Percentiles rank a stretch among this genome's conserved stretches.
Evolutionary conservation across 2,888 invertebrate genomes (phyloP).

Genomic region (Sisyra nigra): DNA sequence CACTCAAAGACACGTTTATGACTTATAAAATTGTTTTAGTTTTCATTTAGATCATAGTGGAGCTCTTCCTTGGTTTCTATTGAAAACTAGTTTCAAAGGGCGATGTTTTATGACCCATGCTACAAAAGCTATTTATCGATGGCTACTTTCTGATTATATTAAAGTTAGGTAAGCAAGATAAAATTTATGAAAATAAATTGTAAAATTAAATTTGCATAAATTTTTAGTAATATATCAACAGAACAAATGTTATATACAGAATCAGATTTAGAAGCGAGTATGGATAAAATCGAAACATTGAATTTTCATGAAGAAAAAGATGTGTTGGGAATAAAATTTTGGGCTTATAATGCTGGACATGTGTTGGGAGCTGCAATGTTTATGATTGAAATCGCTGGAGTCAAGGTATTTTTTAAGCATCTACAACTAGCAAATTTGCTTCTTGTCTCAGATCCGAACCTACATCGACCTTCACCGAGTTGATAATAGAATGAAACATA

Average conservation of each 20-base stretch:
- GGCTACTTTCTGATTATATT: constrained; percentile 97
- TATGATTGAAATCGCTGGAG: constrained; percentile 99
- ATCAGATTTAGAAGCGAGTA: constrained; percentile 89
- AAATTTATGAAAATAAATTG: background rate
- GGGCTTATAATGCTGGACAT: constrained; percentile 98
- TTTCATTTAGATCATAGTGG: constrained; percentile 98
- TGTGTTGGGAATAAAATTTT: constrained; percentile 90
- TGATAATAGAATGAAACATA: too few relatives aligned
- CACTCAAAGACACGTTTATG: too few relatives aligned
- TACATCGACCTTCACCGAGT: too few relatives aligned
- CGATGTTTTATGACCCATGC: constrained; percentile 99
- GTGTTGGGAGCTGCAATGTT: constrained; percentile 99
- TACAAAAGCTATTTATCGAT: constrained; percentile 97
- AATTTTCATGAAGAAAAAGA: constrained; percentile 98
- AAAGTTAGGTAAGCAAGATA: constrained; percentile 61
- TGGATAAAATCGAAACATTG: constrained; percentile 97
- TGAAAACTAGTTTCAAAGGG: constrained; percentile 94
- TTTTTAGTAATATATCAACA: constrained; percentile 80
- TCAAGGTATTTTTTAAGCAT: constrained; percentile 57
- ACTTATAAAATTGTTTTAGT: constrained; percentile 31
- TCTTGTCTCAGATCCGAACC: too few relatives aligned
- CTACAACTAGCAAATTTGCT: too few relatives aligned
- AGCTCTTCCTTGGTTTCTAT: constrained; percentile 93
- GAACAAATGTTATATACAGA: constrained; percentile 96
- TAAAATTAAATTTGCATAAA: constrained; percentile 8